A percentile compares a stretch with the other conserved stretches of the same genome.
Evolutionary conservation across 2,888 invertebrate species (phyloP).

Genomic region (Dryomyza anilis): DNA sequence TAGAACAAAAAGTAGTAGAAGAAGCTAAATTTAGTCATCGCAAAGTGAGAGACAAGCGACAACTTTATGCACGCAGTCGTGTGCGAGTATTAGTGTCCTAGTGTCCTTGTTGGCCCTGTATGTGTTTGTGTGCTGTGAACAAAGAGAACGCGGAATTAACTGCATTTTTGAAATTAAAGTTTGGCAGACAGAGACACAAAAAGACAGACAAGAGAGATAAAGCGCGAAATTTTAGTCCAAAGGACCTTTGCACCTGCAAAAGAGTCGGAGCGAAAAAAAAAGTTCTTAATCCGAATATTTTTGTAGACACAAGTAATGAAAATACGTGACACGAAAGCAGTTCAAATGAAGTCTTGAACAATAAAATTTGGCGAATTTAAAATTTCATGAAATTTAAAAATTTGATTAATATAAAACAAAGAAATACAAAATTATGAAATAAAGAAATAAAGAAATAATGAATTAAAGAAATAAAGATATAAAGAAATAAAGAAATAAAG

Average conservation of each 20-base stretch:
- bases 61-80: constrained; percentile 19
- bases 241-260: not conserved
- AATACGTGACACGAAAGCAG: too few relatives aligned
- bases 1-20: too few relatives aligned
- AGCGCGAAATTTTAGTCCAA: not conserved
- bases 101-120: not conserved
- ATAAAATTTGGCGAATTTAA: too few relatives aligned
- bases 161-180: too few relatives aligned
- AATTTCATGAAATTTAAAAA: too few relatives aligned
- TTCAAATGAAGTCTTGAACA: too few relatives aligned
- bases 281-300: too few relatives aligned
- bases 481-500: too few relatives aligned
- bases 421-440: too few relatives aligned
- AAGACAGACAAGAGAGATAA: not conserved
- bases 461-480: too few relatives aligned
- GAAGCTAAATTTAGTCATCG: constrained; percentile 6
- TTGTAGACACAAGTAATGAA: constrained; percentile 4
- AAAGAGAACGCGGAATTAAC: not conserved
- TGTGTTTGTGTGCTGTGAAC: not conserved
- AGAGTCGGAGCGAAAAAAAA: not conserved
- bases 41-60: not conserved
- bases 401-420: too few relatives aligned
- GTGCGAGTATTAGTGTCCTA: constrained; percentile 13
- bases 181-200: not conserved
- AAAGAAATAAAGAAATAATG: too few relatives aligned